Evolutionary conservation across 2,797 vertebrate species (phyloP).

Genomic region (Rhinatrema bivittatum): DNA sequence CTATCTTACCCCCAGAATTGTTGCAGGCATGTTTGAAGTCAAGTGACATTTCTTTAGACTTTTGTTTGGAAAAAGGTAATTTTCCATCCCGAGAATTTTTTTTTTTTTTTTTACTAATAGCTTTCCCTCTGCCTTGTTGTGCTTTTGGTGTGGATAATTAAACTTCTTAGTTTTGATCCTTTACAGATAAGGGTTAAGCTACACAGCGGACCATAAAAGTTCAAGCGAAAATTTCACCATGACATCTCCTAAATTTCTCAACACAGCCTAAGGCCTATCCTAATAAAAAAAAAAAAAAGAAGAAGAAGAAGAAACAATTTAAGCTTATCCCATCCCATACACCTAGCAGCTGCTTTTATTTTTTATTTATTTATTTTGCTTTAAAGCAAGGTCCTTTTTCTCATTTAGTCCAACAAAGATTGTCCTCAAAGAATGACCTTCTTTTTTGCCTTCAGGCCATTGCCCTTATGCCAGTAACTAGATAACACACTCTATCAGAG

Average conservation of each 20-base stretch:
- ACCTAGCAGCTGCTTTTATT: conserved; percentile 70
- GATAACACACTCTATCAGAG: conserved; percentile 99
- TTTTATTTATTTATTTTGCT: conserved; percentile 47
- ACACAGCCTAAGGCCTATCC: conserved; percentile 53
- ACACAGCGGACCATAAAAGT: conserved; percentile 50
- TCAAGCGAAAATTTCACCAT: conserved; percentile 41
- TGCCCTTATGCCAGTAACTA: conserved; percentile 99
- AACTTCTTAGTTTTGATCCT: background rate
- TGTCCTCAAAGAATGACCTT: conserved; percentile 96
- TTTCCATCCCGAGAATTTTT: background rate
- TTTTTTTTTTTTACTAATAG: background rate
- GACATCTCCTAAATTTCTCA: conserved; percentile 52
- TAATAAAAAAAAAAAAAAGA: background rate
- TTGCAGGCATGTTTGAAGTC: background rate
- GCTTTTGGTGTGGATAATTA: background rate
- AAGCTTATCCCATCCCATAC: conserved; percentile 66
- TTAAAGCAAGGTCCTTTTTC: conserved; percentile 72
- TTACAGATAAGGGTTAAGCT: conserved; percentile 42
- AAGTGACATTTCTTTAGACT: background rate
- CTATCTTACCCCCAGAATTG: accelerated
- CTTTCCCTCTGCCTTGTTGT: conserved; percentile 3
- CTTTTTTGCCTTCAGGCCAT: conserved; percentile 75
- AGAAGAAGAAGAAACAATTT: conserved; percentile 62
- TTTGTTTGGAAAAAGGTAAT: background rate
- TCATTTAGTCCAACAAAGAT: conserved; percentile 91